These are phyloP conservation scores for Pangasius mekongensis DNA, from an alignment of 2,797 vertebrate species.

Conservation along the genomic window DNA sequence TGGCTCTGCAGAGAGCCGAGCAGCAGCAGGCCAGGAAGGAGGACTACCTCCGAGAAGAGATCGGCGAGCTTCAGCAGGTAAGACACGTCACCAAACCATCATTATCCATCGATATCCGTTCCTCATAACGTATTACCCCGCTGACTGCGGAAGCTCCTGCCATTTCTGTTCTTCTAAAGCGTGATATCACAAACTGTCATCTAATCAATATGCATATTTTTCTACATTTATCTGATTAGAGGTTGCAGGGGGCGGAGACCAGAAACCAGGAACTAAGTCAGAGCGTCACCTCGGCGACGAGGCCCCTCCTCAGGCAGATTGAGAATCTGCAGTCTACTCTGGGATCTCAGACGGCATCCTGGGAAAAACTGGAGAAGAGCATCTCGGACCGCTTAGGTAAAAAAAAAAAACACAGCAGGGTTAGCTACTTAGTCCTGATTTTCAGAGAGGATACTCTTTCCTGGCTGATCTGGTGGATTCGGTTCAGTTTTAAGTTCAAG, in stretches of 20 bases:
- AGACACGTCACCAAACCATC: neutral
- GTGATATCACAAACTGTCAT: no score
- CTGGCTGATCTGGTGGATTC: neutral
- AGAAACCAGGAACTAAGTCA: slow-evolving; percentile 97
- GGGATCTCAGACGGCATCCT: slow-evolving; percentile 88
- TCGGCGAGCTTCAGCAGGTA: slow-evolving; percentile 93
- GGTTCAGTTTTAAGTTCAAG: neutral
- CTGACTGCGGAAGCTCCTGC: neutral
- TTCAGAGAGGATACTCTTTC: neutral
- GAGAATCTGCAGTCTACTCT: slow-evolving; percentile 94
- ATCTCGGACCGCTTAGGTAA: slow-evolving; percentile 95
- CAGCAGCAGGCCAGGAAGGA: slow-evolving; percentile 94
- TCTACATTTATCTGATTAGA: slow-evolving; percentile 67
- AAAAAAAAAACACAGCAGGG: slow-evolving; percentile 45
- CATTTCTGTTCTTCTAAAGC: neutral
- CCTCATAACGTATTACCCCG: neutral
- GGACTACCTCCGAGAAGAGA: slow-evolving; percentile 96
- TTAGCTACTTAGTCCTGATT: neutral
- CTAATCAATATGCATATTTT: neutral
- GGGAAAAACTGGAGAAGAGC: slow-evolving; percentile 95
- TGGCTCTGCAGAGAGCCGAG: slow-evolving; percentile 90
- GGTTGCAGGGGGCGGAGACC: slow-evolving; percentile 91
- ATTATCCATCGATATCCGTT: no score
- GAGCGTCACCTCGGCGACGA: slow-evolving; percentile 90
- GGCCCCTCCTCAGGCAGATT: slow-evolving; percentile 93